Evolutionary conservation across 2,888 invertebrate genomes (phyloP).

Genomic region (Cephalotes varians): DNA sequence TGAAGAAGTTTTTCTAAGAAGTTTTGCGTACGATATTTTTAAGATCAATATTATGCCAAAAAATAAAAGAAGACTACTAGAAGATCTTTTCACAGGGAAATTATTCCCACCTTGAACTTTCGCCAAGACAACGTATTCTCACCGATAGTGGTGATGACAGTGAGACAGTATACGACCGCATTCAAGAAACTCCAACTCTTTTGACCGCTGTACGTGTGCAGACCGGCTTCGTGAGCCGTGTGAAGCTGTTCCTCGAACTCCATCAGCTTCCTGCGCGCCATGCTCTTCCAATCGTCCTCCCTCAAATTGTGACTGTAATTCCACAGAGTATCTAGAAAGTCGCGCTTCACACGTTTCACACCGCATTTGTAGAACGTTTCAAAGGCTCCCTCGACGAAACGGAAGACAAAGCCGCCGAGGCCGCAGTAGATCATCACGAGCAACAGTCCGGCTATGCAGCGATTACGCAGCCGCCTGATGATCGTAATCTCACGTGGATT

Average conservation of each 20-base stretch:
- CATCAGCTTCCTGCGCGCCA: constrained; percentile 92
- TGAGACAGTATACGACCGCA: constrained; percentile 94
- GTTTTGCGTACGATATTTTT: neutral
- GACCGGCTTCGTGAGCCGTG: constrained; percentile 93
- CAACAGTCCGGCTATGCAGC: constrained; percentile 90
- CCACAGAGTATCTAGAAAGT: constrained; percentile 95
- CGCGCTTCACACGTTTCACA: constrained; percentile 94
- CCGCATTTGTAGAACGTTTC: constrained; percentile 96
- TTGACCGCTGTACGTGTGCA: constrained; percentile 94
- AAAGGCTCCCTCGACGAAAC: constrained; percentile 93
- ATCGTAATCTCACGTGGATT: constrained; percentile 87
- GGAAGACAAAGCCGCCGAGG: constrained; percentile 92
- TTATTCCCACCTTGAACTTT: neutral
- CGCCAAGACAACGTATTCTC: constrained; percentile 83
- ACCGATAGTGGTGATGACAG: constrained; percentile 96
- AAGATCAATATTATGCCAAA: neutral
- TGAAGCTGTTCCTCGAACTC: constrained; percentile 95
- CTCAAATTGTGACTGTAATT: constrained; percentile 92
- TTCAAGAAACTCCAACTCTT: constrained; percentile 96
- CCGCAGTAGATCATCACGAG: constrained; percentile 91
- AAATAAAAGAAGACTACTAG: neutral
- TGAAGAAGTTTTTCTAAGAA: neutral
- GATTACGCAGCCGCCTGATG: constrained; percentile 88
- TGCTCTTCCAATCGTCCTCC: constrained; percentile 96
- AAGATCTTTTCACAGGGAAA: neutral